These are phyloP conservation scores for Lordiphosa fenestrarum DNA, from an alignment of 2,888 invertebrate species.

Conservation along the genomic window DNA sequence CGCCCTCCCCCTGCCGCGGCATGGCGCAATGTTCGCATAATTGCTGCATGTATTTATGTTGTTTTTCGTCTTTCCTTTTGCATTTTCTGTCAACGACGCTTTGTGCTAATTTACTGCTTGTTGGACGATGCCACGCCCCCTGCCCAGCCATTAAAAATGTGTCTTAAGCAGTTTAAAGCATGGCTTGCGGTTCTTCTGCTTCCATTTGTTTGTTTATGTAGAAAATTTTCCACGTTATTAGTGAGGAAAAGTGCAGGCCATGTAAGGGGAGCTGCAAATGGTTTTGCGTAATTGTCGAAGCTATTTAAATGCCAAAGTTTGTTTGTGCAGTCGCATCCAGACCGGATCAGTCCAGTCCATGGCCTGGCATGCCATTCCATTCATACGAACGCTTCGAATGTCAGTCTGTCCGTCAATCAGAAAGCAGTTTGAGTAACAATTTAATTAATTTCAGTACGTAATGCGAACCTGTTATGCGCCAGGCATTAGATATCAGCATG, in stretches of 20 bases:
- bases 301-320: constrained; percentile 51
- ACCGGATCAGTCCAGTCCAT: constrained; percentile 14
- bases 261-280: constrained; percentile 66
- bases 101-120: constrained; percentile 42
- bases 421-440: constrained; percentile 63
- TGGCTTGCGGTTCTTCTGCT: constrained; percentile 24
- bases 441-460: constrained; percentile 72
- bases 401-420: constrained; percentile 46
- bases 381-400: constrained; percentile 36
- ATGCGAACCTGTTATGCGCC: constrained; percentile 64
- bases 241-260: constrained; percentile 42
- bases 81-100: constrained; percentile 44
- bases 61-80: constrained; percentile 25
- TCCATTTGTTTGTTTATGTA: constrained; percentile 46
- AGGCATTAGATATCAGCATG: constrained; percentile 42
- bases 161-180: constrained; percentile 17
- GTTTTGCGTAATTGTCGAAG: constrained; percentile 31
- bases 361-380: constrained; percentile 41
- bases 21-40: constrained; percentile 31
- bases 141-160: background rate
- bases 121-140: background rate
- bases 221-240: constrained; percentile 37
- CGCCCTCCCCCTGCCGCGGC: background rate
- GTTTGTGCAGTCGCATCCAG: constrained; percentile 60
- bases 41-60: constrained; percentile 25